Evolutionary conservation across 1,140 invertebrate genomes (phyloP).

Genomic region (Protaetia brevitarsis): DNA sequence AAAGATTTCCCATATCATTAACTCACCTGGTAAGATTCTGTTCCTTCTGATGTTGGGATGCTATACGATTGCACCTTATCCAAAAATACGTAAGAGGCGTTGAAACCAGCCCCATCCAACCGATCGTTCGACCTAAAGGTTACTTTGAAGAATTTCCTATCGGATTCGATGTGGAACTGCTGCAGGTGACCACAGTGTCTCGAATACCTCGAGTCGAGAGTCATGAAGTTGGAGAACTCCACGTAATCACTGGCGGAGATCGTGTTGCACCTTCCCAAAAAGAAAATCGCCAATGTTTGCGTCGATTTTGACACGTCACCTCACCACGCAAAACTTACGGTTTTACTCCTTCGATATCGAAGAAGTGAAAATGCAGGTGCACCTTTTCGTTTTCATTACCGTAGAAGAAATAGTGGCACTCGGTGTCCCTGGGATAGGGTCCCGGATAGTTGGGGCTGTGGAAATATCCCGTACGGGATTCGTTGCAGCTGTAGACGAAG

Average conservation of each 20-base stretch:
- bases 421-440: constrained; percentile 84
- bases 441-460: constrained; percentile 91
- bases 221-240: constrained; percentile 93
- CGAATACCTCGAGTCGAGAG: constrained; percentile 77
- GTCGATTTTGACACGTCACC: neutral
- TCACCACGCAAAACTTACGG: constrained; percentile 72
- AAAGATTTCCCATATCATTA: too few species aligned
- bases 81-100: constrained; percentile 81
- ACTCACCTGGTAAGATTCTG: too few species aligned
- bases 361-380: constrained; percentile 81
- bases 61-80: constrained; percentile 31
- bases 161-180: constrained; percentile 79
- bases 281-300: neutral
- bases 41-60: too few species aligned
- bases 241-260: constrained; percentile 88
- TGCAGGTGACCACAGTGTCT: constrained; percentile 81
- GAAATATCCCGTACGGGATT: constrained; percentile 76
- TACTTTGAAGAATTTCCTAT: constrained; percentile 89
- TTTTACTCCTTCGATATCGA: constrained; percentile 86
- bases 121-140: constrained; percentile 91
- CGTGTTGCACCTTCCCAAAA: constrained; percentile 71
- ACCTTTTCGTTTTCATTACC: constrained; percentile 77
- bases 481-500: constrained; percentile 78
- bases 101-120: constrained; percentile 89
- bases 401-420: constrained; percentile 93